phyloP scores from a whole-genome alignment of 2,888 invertebrate genomes.

The Ditula angustiorana region DNA sequence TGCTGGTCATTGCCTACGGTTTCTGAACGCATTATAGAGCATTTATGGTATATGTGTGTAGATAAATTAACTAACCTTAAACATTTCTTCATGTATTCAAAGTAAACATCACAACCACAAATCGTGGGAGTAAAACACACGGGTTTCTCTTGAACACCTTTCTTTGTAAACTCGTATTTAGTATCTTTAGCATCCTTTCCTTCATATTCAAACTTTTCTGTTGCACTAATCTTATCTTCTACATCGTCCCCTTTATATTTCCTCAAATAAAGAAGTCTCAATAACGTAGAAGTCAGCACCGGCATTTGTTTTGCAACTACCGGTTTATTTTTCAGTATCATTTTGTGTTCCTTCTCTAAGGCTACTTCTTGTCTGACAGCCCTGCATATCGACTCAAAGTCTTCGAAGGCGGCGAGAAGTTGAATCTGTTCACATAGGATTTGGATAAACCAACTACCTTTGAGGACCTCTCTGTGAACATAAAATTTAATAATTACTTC shows the following conservation, averaged over 20 bases:
- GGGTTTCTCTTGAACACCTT: background rate
- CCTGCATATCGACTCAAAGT: constrained; percentile 32
- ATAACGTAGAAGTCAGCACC: background rate
- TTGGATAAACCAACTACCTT: constrained; percentile 44
- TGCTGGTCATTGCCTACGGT: background rate
- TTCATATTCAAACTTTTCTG: background rate
- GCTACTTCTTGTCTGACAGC: constrained; percentile 27
- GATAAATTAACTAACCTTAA: constrained; percentile 12
- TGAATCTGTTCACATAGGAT: constrained; percentile 38
- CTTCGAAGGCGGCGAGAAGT: constrained; percentile 5
- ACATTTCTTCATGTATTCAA: constrained; percentile 17
- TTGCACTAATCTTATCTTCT: background rate
- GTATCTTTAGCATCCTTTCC: background rate
- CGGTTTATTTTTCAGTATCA: background rate
- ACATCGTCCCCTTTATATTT: constrained; percentile 4
- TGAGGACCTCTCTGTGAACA: constrained; percentile 5
- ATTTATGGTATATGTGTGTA: too few species aligned
- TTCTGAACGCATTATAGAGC: too few species aligned
- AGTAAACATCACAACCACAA: constrained; percentile 1
- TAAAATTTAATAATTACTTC: too few species aligned
- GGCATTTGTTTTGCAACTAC: constrained; percentile 14
- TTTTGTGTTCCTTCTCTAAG: constrained; percentile 7
- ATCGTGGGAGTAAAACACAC: background rate
- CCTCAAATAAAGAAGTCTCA: constrained; percentile 9
- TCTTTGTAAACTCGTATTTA: too few species aligned